Conservation (phyloP, 2,888 invertebrate species). For the Atrina japonica region DNA sequence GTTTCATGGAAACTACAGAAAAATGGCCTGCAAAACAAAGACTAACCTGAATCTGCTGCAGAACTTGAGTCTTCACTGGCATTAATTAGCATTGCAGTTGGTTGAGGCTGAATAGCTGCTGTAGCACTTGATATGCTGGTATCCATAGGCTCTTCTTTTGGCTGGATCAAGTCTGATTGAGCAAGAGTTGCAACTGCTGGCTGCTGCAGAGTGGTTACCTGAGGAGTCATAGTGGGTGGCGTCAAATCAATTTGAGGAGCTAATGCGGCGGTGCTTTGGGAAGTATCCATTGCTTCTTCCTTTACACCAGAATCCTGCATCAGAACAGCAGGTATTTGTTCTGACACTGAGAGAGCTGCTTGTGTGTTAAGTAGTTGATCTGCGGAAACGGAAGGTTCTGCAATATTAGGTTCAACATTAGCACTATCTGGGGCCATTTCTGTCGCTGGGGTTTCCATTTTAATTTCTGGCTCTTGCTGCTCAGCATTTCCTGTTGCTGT, state of each 20-base stretch:
- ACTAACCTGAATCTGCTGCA: constrained; percentile 21
- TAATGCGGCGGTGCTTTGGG: constrained; percentile 28
- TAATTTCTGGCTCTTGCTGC: background rate
- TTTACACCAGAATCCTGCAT: constrained; percentile 37
- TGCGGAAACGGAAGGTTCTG: constrained; percentile 9
- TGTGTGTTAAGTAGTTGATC: constrained; percentile 14
- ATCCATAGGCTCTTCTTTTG: constrained; percentile 63
- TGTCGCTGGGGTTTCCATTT: background rate
- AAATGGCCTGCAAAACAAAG: no score
- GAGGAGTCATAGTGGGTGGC: constrained; percentile 19
- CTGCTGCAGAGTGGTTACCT: constrained; percentile 27
- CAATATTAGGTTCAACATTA: background rate
- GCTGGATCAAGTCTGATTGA: constrained; percentile 51
- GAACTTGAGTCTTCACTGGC: background rate
- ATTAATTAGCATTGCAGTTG: background rate
- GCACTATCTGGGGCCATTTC: constrained; percentile 1
- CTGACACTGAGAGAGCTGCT: constrained; percentile 27
- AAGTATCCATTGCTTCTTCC: constrained; percentile 41
- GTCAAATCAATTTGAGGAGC: constrained; percentile 17
- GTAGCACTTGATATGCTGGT: constrained; percentile 14
- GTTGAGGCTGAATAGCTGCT: background rate
- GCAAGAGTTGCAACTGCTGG: constrained; percentile 2
- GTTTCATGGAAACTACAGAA: no score
- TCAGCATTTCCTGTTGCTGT: constrained; percentile 9
- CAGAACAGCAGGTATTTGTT: constrained; percentile 36